Conservation (phyloP, 2,888 invertebrate species). For the Ellobium chinense region DNA sequence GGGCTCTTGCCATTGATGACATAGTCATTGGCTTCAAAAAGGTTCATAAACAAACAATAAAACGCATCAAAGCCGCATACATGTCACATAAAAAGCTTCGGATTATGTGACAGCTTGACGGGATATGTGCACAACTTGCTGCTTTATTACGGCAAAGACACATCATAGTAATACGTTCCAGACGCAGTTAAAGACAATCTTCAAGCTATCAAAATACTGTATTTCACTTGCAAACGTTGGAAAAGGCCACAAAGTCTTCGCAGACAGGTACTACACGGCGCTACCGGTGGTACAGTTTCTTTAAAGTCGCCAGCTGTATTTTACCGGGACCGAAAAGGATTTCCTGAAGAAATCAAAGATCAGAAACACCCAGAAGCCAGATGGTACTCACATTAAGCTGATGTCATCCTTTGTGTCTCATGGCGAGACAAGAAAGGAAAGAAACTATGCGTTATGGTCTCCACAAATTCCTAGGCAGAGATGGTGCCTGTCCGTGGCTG, state of each 20-base stretch:
- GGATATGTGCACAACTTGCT: background rate
- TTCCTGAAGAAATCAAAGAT: background rate
- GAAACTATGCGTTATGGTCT: constrained; percentile 8
- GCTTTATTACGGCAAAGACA: constrained; percentile 3
- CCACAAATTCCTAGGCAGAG: background rate
- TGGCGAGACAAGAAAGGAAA: constrained; percentile 12
- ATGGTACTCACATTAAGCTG: background rate
- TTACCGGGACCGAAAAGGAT: background rate
- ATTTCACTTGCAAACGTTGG: background rate
- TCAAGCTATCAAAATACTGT: background rate
- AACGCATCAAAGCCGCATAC: background rate
- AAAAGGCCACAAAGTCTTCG: constrained; percentile 1
- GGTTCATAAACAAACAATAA: constrained; percentile 6
- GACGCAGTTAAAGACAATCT: background rate
- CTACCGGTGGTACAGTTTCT: background rate
- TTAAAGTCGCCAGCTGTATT: background rate
- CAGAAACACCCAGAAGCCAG: background rate
- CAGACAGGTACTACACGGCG: background rate
- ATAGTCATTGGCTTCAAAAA: constrained; percentile 2
- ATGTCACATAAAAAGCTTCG: constrained; percentile 3
- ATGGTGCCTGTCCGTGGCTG: background rate
- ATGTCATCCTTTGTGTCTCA: background rate
- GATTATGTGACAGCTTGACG: background rate
- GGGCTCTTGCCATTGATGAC: background rate
- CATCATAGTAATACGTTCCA: background rate